A percentile compares a stretch with the other conserved stretches of the same genome.
These are phyloP conservation scores for Pectinophora gossypiella DNA, from an alignment of 1,140 invertebrate species.

Conservation along the genomic window DNA sequence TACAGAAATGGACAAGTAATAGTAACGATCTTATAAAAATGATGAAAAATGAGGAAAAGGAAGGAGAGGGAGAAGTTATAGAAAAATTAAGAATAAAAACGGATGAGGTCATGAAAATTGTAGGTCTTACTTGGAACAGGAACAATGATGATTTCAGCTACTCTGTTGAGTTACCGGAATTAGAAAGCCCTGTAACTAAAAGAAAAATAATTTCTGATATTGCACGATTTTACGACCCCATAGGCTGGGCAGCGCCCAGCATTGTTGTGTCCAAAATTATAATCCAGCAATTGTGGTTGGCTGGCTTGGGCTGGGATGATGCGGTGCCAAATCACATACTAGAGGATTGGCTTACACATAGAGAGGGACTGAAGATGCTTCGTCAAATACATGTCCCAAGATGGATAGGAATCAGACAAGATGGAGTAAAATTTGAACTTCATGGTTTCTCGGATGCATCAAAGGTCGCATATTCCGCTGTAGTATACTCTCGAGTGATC, in stretches of 20 bases:
- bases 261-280: neutral
- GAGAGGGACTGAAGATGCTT: neutral
- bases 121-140: constrained; percentile 14
- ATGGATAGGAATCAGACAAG: neutral
- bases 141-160: constrained; percentile 5
- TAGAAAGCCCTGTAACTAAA: constrained; percentile 9
- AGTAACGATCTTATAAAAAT: constrained; percentile 10
- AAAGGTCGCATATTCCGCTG: constrained; percentile 28
- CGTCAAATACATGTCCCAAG: neutral
- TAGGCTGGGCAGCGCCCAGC: neutral
- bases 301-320: neutral
- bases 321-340: neutral
- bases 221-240: neutral
- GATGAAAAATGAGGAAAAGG: too few relatives aligned
- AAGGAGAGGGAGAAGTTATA: neutral
- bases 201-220: constrained; percentile 13
- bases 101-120: constrained; percentile 10
- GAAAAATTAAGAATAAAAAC: neutral
- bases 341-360: neutral
- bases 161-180: neutral
- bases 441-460: constrained; percentile 38
- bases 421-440: neutral
- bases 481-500: constrained; percentile 18
- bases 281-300: neutral
- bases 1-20: constrained; percentile 23